These are phyloP conservation scores for Orussus abietinus DNA, from an alignment of 1,140 invertebrate species.

Conservation along the genomic window DNA sequence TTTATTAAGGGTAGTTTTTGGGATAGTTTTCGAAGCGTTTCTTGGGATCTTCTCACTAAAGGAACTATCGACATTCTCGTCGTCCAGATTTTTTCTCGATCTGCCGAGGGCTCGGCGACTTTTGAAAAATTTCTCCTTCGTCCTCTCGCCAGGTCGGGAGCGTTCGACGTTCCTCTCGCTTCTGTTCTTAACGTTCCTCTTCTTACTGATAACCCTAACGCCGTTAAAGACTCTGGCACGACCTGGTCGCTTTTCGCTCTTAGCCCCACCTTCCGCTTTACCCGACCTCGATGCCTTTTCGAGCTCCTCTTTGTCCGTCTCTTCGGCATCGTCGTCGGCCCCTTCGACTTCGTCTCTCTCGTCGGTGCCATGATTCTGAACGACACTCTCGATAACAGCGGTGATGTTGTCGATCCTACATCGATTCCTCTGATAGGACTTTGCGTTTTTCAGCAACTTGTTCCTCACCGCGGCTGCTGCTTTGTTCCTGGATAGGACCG, in stretches of 20 bases:
- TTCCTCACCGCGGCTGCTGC: constrained; percentile 37
- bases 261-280: not conserved
- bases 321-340: constrained; percentile 11
- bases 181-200: constrained; percentile 32
- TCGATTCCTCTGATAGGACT: constrained; percentile 42
- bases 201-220: constrained; percentile 34
- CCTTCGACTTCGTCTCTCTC: constrained; percentile 3
- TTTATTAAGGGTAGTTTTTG: no score
- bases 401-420: constrained; percentile 37
- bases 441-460: constrained; percentile 46
- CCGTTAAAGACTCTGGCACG: constrained; percentile 21
- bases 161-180: constrained; percentile 11
- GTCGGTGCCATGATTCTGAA: constrained; percentile 20
- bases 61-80: no score
- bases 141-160: not conserved
- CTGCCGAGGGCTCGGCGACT: no score
- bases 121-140: no score
- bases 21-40: no score
- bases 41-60: no score
- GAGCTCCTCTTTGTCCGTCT: constrained; percentile 12
- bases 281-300: constrained; percentile 10
- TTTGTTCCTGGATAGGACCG: constrained; percentile 37
- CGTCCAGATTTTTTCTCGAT: no score
- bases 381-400: constrained; percentile 36
- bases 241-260: not conserved